Base-by-base conservation (phyloP, 2,888 invertebrate species). In the Criorhina ranunculi region DNA sequence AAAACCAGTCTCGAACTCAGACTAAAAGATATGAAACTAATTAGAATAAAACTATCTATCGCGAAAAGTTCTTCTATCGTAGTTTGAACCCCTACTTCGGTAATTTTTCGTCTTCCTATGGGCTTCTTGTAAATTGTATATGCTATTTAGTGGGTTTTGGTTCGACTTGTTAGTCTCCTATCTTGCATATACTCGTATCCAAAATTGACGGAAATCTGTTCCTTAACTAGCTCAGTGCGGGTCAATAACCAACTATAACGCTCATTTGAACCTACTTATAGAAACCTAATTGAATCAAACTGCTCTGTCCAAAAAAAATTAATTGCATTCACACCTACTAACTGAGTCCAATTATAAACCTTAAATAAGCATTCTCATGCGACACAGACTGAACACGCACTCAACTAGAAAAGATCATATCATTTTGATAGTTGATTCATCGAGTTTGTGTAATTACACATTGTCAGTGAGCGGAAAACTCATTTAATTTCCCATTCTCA, bases 361-460 rank as follows among this genome's bases (percentile, higher is more conserved):
- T 57, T 62, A 75, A 81, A 81, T 81, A 81, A 75, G 81, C 81
- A 76, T 69, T 62, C 75, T 81, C 75, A 12, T 8, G 0, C 11
- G 35, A 19, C 53, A 42, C 12, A 24, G 9, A 5, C 29, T 8
- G 42, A 8, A 46, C 19, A 37, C 17, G 69, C 76, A 29, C 42
- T 49, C 69, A 70, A 76, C 69, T 70, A 51, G 15, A 64, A 81
- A 62, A 81, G 76, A 81, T 81, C 76, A 64, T 76, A 81, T 66
- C 80, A 73, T 66, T 46, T 67, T 53, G 53, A 80, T 67, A 66
- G 80, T 62, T 60, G 37, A 42, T 31, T 72, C 70, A 59, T 60
- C 44, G 66, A 29, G 46, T 67, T 59, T 42, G 33, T 62, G n/a
- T 73, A 67, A 55, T 80, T 49, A 37, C 44, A 40, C 31, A 67